Evolutionary conservation across 2,888 invertebrate species (phyloP), one percentile per base, ranked within the genome.

Genomic region (Oeneis ivallda): DNA sequence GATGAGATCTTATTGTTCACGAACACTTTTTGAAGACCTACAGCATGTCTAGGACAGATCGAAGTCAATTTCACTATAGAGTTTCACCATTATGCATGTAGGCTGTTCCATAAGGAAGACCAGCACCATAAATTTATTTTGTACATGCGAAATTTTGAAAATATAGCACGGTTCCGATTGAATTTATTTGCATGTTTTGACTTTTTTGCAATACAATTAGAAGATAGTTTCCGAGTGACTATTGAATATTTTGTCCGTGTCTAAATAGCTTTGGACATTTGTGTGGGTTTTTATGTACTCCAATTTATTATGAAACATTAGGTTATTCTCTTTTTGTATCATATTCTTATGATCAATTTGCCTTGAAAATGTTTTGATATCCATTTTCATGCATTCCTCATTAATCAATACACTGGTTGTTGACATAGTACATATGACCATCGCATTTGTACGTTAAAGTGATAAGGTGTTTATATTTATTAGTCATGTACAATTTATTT

Each of bases 31-130:
- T 26, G 26, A 26, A 26, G 5, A 5, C 26, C 26, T 26, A 26
- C 26, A 26, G 26, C 26, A 26, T 26, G 26, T 26, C 26, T 26
- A 26, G 26, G 2, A 26, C 26, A 26, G 26, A 26, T 26, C 26
- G 26, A 26, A 26, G 26, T 26, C 26, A 26, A 26, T 61, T 66
- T 62, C 45, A 53, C 53, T 69, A n/a, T n/a, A 66, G 60, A 66
- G 60, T 62, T 63, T 67, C 69, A 65, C 66, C 70, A 64, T 39
- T 41, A 50, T 64, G 74, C 74, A 74, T 74, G 74, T 73, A 74
- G 71, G 67, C 68, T 68, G 70, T 64, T 67, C 58, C 61, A 68
- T 50, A 54, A 61, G 41, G 26, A 64, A 63, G 61, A 64, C 41
- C 64, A 64, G 64, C 66, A 66, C 66, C 41, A 52, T 50, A n/a